A percentile compares a stretch with the other conserved stretches of the same genome.
Conservation (phyloP, 2,113 vertebrate genomes). For the Drymodes brunneopygia region DNA sequence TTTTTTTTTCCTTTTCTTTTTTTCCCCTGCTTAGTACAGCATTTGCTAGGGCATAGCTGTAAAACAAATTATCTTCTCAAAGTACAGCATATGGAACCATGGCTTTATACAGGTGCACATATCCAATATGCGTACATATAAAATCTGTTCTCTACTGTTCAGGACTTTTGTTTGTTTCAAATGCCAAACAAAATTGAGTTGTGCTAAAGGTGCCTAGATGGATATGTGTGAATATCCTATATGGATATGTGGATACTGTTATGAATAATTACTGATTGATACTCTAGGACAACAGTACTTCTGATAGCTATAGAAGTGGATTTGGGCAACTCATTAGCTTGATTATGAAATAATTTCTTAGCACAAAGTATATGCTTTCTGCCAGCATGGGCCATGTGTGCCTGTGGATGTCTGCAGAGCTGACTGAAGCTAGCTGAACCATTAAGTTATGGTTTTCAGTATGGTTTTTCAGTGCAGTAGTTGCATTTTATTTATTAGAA, state of each 20-base stretch:
- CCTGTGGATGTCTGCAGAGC: not conserved
- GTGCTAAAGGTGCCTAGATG: not conserved
- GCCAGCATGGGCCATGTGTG: not conserved
- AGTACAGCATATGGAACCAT: not conserved
- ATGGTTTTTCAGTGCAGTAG: not conserved
- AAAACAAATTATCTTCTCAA: not conserved
- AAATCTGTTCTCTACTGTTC: not conserved
- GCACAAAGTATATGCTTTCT: not conserved
- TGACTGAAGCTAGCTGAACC: not conserved
- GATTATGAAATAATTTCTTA: not conserved
- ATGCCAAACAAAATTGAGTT: not conserved
- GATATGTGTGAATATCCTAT: not conserved
- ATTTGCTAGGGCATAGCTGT: not conserved
- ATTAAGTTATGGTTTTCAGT: not conserved
- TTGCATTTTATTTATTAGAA: not conserved
- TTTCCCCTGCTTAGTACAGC: accelerated
- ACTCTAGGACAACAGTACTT: not conserved
- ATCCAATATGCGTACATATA: accelerated
- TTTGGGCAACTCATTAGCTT: not conserved
- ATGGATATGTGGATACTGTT: not conserved
- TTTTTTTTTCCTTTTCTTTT: no score
- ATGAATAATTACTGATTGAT: not conserved
- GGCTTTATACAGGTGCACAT: not conserved
- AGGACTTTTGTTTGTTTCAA: not conserved
- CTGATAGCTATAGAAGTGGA: not conserved